These are phyloP conservation scores for Dunckerocampus dactyliophorus DNA, from an alignment of 2,113 vertebrate genomes.

Conservation along the genomic window DNA sequence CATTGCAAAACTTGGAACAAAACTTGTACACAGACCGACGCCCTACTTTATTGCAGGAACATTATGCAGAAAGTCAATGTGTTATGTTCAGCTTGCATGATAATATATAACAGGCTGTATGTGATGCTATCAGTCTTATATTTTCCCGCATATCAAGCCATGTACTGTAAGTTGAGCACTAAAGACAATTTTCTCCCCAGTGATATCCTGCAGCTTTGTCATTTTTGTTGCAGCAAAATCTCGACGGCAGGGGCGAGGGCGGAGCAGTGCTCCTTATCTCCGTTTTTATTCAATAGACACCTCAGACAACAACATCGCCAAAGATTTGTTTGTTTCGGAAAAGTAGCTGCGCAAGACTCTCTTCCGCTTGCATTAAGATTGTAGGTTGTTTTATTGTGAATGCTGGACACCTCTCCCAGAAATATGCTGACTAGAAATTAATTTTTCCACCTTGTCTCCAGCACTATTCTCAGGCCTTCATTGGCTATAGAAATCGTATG, in stretches of 20 bases:
- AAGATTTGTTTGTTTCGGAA: constrained; percentile 24
- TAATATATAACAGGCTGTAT: constrained; percentile 3
- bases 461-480: constrained; percentile 42
- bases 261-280: constrained; percentile 23
- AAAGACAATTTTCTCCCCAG: constrained; percentile 21
- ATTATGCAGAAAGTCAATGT: no score
- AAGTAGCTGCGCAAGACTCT: not conserved
- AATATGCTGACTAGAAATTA: constrained; percentile 46
- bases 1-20: no score
- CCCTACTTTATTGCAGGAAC: no score
- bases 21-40: no score
- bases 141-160: constrained; percentile 5
- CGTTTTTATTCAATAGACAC: constrained; percentile 37
- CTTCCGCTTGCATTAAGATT: not conserved
- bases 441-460: constrained; percentile 12
- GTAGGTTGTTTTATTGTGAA: not conserved
- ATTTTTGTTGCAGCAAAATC: constrained; percentile 46
- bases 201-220: constrained; percentile 27
- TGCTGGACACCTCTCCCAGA: constrained; percentile 23
- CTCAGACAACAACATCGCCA: constrained; percentile 27
- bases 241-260: constrained; percentile 29
- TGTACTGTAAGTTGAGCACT: constrained; percentile 19
- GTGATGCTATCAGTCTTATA: constrained; percentile 7
- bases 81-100: constrained; percentile 1
- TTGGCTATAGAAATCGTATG: constrained; percentile 60